Percentiles rank a stretch among this genome's conserved stretches.
These are phyloP conservation scores for Leptatherina wallacei DNA, from an alignment of 2,797 vertebrate species.

Conservation along the genomic window DNA sequence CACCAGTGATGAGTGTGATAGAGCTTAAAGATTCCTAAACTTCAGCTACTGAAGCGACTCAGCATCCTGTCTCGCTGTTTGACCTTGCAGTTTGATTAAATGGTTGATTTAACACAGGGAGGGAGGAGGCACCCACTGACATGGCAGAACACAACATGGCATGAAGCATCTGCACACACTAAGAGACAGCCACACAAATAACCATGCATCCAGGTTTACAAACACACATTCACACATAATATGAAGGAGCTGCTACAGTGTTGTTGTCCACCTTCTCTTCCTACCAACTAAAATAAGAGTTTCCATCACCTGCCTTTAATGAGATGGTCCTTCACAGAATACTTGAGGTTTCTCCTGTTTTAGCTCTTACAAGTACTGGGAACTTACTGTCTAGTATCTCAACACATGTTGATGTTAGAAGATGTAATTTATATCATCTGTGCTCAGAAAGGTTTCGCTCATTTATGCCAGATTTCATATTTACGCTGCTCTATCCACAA, in stretches of 20 bases:
- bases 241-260: too few species aligned
- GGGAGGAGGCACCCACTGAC: constrained; percentile 24
- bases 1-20: constrained; percentile 31
- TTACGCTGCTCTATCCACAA: too few species aligned
- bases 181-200: constrained; percentile 25
- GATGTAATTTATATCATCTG: too few species aligned
- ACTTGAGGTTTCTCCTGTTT: too few species aligned
- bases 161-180: constrained; percentile 5
- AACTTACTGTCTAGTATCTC: too few species aligned
- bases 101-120: constrained; percentile 55
- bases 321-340: too few species aligned
- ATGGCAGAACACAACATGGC: constrained; percentile 13
- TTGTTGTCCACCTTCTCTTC: constrained; percentile 13
- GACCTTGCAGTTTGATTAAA: constrained; percentile 65
- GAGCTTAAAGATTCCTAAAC: constrained; percentile 20
- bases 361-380: too few species aligned
- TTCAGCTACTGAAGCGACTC: constrained; percentile 26
- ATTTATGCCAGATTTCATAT: too few species aligned
- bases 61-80: constrained; percentile 37
- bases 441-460: too few species aligned
- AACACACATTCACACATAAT: not conserved
- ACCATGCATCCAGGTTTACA: constrained; percentile 10
- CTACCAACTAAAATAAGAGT: constrained; percentile 33
- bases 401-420: too few species aligned
- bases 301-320: constrained; percentile 19